Conservation (phyloP, 2,113 vertebrate species). For the Poeciliopsis turrubarensis region DNA sequence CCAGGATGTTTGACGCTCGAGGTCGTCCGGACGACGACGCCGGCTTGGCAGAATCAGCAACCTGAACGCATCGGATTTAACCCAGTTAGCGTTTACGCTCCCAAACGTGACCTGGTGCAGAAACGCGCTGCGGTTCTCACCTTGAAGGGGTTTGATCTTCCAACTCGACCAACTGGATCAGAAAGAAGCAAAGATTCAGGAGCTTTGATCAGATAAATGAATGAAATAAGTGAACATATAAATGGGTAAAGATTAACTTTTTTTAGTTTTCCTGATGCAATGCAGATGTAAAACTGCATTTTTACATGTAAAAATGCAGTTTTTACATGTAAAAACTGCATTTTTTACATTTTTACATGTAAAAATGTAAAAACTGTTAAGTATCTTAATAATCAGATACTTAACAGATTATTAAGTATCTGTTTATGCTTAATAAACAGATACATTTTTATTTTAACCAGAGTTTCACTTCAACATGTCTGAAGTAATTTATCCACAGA, state of each 20-base stretch:
- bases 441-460: background rate
- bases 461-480: background rate
- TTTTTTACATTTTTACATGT: too few species aligned
- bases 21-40: conserved; percentile 58
- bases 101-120: background rate
- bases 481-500: background rate
- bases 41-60: conserved; percentile 79
- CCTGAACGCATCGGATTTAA: conserved; percentile 67
- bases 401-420: too few species aligned
- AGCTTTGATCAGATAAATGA: background rate
- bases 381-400: too few species aligned
- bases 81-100: background rate
- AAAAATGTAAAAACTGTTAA: too few species aligned
- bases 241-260: too few species aligned
- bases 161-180: conserved; percentile 76
- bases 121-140: conserved; percentile 67
- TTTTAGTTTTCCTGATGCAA: background rate
- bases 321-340: too few species aligned
- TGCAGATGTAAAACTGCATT: background rate
- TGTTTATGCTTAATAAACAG: background rate
- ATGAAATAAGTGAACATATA: too few species aligned
- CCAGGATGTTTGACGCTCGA: conserved; percentile 84
- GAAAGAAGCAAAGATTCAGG: background rate
- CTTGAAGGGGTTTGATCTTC: conserved; percentile 94
- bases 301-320: too few species aligned